Evolutionary conservation across 2,113 vertebrate species (phyloP).

Genomic region (Sapajus apella): DNA sequence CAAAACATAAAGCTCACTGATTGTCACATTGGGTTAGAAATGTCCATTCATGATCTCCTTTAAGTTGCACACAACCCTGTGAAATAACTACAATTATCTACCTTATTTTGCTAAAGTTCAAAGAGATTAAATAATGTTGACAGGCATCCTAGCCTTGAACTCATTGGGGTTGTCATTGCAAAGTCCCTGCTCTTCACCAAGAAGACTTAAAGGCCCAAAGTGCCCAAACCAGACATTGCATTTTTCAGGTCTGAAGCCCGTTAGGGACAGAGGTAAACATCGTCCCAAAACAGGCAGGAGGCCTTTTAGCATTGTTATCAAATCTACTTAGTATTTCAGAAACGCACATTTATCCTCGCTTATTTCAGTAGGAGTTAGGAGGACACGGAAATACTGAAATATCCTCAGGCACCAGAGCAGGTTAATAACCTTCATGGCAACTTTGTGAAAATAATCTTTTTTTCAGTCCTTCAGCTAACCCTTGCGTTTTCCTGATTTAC

Average conservation of each 20-base stretch:
- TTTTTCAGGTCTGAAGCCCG: neutral
- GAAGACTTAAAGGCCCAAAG: neutral
- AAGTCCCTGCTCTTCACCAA: neutral
- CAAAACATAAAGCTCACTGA: neutral
- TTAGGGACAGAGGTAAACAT: rapidly evolving
- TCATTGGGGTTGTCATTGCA: neutral
- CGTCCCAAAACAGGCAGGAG: neutral
- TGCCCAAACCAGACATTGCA: neutral
- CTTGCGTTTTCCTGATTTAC: neutral
- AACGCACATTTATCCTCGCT: neutral
- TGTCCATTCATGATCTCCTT: neutral
- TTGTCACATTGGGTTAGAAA: neutral
- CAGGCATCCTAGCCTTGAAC: neutral
- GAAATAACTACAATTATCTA: neutral
- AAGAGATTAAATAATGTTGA: neutral
- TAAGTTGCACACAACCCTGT: neutral
- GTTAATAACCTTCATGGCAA: neutral
- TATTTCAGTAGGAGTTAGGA: neutral
- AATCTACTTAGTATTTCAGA: neutral
- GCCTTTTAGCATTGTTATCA: neutral
- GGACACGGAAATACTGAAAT: neutral
- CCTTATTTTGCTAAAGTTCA: neutral
- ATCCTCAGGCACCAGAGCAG: neutral
- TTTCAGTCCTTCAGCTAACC: neutral
- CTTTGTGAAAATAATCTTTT: neutral